These are phyloP conservation scores for Agrilus biguttatus DNA, from an alignment of 2,888 invertebrate genomes.

Conservation along the genomic window DNA sequence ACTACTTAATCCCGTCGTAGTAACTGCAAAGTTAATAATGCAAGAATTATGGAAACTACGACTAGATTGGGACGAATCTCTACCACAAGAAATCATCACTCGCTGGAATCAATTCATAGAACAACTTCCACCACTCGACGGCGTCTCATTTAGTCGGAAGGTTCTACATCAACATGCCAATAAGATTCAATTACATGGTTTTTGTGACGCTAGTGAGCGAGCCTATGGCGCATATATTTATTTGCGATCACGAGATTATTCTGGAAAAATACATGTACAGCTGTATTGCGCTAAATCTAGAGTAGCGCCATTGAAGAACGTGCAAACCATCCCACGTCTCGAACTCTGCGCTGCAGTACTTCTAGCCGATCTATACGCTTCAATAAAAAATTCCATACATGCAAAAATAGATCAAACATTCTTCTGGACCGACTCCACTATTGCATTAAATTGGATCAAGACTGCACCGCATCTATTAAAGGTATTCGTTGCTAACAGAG, in stretches of 20 bases:
- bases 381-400: background rate
- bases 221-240: conserved; percentile 5
- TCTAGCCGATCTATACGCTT: conserved; percentile 8
- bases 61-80: conserved; percentile 14
- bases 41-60: conserved; percentile 13
- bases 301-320: conserved; percentile 6
- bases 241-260: background rate
- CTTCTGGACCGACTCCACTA: conserved; percentile 16
- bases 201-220: conserved; percentile 8
- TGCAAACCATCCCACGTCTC: conserved; percentile 13
- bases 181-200: conserved; percentile 9
- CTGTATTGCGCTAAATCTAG: conserved; percentile 6
- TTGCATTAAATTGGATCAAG: conserved; percentile 15
- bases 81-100: conserved; percentile 8
- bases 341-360: conserved; percentile 16
- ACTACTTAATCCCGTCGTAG: conserved; percentile 11
- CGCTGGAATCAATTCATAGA: conserved; percentile 1
- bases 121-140: conserved; percentile 4
- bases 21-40: conserved; percentile 14
- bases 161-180: too few relatives aligned
- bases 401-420: background rate
- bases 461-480: conserved; percentile 9
- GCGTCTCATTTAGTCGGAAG: too few relatives aligned
- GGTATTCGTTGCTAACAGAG: conserved; percentile 12
- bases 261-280: background rate